Base-by-base conservation (phyloP, 2,888 invertebrate species). In the Cantharis nigra region DNA sequence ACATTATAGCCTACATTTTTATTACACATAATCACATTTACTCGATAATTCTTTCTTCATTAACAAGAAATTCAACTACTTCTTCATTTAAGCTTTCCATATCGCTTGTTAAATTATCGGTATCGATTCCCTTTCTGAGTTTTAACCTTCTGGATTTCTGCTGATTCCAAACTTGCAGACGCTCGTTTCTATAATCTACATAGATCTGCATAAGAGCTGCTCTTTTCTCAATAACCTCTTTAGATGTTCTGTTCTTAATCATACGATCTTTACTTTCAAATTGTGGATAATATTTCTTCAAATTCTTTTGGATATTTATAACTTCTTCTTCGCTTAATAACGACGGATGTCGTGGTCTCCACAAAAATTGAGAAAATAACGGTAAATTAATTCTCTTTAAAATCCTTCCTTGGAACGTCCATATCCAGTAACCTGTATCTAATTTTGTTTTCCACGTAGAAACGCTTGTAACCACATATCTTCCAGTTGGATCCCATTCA, bases 401-500 rank as follows among this genome's bases (percentile, higher is more conserved):
- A 78, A 94, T 90, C 81, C 92, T 91, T 3, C 94, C 94, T 85
- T 99, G 99, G 94, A 99, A 99, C 33, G 97, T 97, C 96, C 98
- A 98, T 86, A 99, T 93, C 92, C 98, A 97, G 89, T 97, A 99
- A 2, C 98, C 98, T 67, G 88, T 89, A 87, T 95, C 95, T 83
- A 97, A 97, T 90, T 97, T 98, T 80, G 97, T 96, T 86, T 97
- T 98, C 94, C 98, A 98, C 79, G 95, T 95, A 1, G 98, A 98
- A 16, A 98, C 98, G 0, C 95, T 97, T 0, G 98, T 98, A 72
- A 96, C 96, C 11, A 99, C 97, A 86, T 97, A 99, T 80, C 99
- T 93, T 1, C 99, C 99, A 3, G 99, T 99, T 1, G 99, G 99
- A 89, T 99, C 99, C 99, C 99, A 99, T 88, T 98, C 98, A 1